Evolutionary conservation across 35 echinoderm and acorn worm genomes (phyloP).

Genomic region (Strongylocentrotus purpuratus): DNA sequence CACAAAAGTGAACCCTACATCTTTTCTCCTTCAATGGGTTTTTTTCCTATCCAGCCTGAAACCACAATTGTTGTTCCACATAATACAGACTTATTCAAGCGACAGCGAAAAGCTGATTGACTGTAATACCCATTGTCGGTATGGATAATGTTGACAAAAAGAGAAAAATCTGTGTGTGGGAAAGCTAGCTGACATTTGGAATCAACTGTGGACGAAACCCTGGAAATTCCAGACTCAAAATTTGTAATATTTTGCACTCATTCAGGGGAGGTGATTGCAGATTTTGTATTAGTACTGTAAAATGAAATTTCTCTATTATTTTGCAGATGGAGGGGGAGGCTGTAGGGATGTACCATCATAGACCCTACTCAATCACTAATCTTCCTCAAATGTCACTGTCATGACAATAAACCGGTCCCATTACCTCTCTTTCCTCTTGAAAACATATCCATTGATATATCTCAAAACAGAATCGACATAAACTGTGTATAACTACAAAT

Average conservation of each 20-base stretch:
- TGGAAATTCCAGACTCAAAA: neutral
- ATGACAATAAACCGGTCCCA: no score
- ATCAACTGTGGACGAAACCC: neutral
- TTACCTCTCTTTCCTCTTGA: no score
- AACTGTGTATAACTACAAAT: no score
- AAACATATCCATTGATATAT: no score
- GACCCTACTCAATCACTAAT: no score
- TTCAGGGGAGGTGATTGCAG: neutral
- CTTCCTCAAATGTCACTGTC: no score
- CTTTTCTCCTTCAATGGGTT: neutral
- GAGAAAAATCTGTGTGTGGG: constrained; percentile 19
- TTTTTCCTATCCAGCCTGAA: neutral
- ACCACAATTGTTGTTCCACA: constrained; percentile 18
- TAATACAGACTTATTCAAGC: neutral
- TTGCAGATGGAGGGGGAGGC: no score
- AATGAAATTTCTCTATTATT: no score
- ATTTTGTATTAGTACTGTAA: no score
- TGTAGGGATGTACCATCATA: no score
- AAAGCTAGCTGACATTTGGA: neutral
- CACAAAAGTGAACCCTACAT: constrained; percentile 34
- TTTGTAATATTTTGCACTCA: neutral
- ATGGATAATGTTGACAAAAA: constrained; percentile 31
- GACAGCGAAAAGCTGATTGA: constrained; percentile 18
- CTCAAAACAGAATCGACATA: no score
- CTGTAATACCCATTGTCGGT: constrained; percentile 11